Conservation (phyloP, 2,113 vertebrate species). For the Limnothrissa miodon region DNA sequence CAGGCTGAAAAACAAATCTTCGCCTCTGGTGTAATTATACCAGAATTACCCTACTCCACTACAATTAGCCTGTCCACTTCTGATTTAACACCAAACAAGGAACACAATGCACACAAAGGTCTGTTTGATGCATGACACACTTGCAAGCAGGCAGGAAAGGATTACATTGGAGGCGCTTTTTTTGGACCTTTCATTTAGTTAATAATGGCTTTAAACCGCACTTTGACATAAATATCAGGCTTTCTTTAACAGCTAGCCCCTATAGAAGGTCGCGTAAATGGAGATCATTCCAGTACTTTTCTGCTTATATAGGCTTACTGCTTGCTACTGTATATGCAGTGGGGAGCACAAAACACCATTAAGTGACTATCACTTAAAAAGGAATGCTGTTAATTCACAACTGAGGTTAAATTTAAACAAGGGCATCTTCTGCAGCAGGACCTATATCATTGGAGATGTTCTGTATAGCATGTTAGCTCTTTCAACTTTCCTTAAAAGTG, state of each 20-base stretch:
- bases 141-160: not conserved
- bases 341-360: not conserved
- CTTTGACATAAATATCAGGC: not conserved
- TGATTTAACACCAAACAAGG: constrained; percentile 24
- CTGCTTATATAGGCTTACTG: not conserved
- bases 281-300: not conserved
- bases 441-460: not conserved
- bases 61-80: constrained; percentile 40
- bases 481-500: not conserved
- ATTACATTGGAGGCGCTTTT: not conserved
- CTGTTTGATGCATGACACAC: constrained; percentile 8
- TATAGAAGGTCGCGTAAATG: not conserved
- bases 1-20: constrained; percentile 20
- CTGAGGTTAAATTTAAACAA: not conserved
- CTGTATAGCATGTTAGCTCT: not conserved
- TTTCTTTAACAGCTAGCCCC: not conserved
- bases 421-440: not conserved
- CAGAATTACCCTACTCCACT: constrained; percentile 42
- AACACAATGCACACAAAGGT: constrained; percentile 19
- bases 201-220: not conserved
- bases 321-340: not conserved
- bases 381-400: not conserved
- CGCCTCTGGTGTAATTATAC: constrained; percentile 40
- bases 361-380: not conserved
- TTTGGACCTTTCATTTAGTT: not conserved